Evolutionary conservation across 2,797 vertebrate genomes (phyloP), one percentile per base, ranked within the genome.

Genomic region (Acanthurus tractus): DNA sequence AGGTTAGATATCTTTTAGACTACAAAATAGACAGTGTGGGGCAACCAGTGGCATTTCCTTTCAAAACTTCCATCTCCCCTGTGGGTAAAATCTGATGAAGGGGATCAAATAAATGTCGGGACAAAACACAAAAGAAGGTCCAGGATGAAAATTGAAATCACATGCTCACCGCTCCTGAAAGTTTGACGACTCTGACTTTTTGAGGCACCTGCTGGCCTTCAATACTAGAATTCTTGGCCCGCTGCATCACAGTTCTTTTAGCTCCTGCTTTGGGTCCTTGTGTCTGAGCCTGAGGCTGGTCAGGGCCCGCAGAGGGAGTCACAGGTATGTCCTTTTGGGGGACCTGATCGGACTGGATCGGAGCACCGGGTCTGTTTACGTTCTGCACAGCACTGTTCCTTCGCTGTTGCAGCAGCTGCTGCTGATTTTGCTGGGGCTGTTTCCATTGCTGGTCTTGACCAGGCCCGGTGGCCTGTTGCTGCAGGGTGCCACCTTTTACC

Each of bases 211-310:
- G 97, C n/a, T 95, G 95, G 69, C 90, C 93, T 3, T 97, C 96
- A 4, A 89, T 83, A 44, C 89, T 86, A 18, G 83, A 81, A 70
- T 90, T 96, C 93, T 92, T 96, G 69, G 95, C 86, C 56, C 98
- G 95, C 92, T 99, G 98, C 96, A 99, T 97, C 79, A 99, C 98
- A 56, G 98, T 99, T 90, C 98, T 96, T 92, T 99, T 99, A 72
- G 96, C 86, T 0, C 95, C 97, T 0, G 94, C 90, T 89, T 96
- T 97, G 70, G 86, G 81, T 80, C 78, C 90, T 77, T 78, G 88
- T 79, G 62, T 40, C 79, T 89, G 96, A 80, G 61, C 42, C 79
- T 88, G 96, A 80, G 42, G 38, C 71, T 55, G 86, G 25, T 40
- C 86, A 58, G 0, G 82, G 29, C 3, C 89, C 81, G 0, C 70